Evolutionary conservation across 2,797 vertebrate genomes (phyloP), one percentile per base, ranked within the genome.

Genomic region (Poecilia wingei): DNA sequence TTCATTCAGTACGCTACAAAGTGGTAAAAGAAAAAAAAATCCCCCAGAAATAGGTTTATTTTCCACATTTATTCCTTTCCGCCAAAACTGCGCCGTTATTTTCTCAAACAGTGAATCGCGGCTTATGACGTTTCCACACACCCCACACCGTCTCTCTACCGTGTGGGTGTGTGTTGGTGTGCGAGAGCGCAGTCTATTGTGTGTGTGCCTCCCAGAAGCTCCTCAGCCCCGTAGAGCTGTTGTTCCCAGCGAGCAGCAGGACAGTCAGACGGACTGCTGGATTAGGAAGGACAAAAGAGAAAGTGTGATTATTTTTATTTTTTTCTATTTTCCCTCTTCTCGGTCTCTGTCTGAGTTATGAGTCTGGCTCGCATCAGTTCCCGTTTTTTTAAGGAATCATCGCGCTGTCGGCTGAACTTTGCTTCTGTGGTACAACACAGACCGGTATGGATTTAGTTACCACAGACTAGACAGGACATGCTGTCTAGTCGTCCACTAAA

Each of bases 1-100:
- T 90, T 94, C 84, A 95, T 96, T 95, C 95, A 14, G 81, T 76
- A 86, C 41, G 81, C 74, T 74, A 39, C 71, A 53, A 75, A 85
- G 82, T 47, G 68, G 9, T 6, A 7, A 49, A 18, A 6, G 6
- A 6, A 87, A 66, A 5, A 47, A 7, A 49, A 49, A 49, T 18
- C 47, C 20, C 43, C 86, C 87, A 87, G 66, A 91, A 93, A 88
- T 86, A 85, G 81, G 13, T 70, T 72, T 43, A 70, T 79, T 81
- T 90, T 88, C 82, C 82, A 80, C 81, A 87, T 88, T 86, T 88
- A 87, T 84, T 89, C 71, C 47, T 61, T 49, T 72, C 64, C 77
- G 74, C 43, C 80, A 22, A n/a, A 71, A 71, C 39, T 46, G 64
- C 71, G 68, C 55, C 47, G 28, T 74, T 77, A 77, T 70, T 72